Base-by-base conservation (phyloP, 64 coral and sea anemone species). In the Platygyra sinensis region DNA sequence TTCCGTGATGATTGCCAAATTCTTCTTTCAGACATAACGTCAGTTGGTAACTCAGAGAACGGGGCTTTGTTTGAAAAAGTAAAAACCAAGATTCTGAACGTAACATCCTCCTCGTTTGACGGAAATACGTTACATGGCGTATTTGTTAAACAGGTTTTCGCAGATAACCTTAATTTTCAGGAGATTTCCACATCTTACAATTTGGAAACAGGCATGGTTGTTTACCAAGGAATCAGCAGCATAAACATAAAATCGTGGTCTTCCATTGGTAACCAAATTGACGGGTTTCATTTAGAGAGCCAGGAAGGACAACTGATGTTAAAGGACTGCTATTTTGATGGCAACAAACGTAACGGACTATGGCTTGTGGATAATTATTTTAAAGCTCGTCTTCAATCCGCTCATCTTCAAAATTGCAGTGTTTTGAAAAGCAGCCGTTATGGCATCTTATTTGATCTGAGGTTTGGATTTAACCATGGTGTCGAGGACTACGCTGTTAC, bases 231-330 rank as follows among this genome's bases (percentile, higher is more conserved):
- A 20, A 16, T 24, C 3, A 75, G 63, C 10, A 80, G 80, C 24
- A 39, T 88, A 29, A 61, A 73, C 8, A 71, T 96, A 29, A 11
- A 52, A 38, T 59, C 72, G 50, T 96, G 86, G 14, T 46, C 77
- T 38, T 86, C 92, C 8, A 14, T 55, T 15, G 30, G 62, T 27
- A 96, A 96, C 88, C 8, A 27, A 65, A 39, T 55, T 8, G 73
- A 93, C 61, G 94, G 94, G 4, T 79, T 60, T 51, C 1, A 36
- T 2, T 27, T 95, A 60, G 42, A 54, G 14, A 88, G 77, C 16
- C 82, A 95, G 86, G 79, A 72, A 0, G 94, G 94, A 30, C 69
- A 85, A 3, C 38, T 92, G 22, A 71, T 8, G 10, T 65, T 96
- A 61, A 51, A 49, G 5, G 31, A 72, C 25, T 96, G 69, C 2